Base-by-base conservation (phyloP, 2,797 vertebrate species). In the Eutrigla gurnardus region DNA sequence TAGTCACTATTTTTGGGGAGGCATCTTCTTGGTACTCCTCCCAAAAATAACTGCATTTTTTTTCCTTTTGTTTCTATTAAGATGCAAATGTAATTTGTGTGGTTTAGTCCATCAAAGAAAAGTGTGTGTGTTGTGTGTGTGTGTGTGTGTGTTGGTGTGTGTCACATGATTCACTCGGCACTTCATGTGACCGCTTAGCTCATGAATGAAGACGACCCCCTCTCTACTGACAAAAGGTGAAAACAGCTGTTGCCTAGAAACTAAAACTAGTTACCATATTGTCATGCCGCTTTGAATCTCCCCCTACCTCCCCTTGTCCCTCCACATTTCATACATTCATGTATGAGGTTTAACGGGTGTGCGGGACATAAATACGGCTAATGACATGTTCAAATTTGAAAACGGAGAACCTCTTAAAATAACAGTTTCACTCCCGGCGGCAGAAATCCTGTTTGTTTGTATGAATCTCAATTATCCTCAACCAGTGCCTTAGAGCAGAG, bases 221-320 rank as follows among this genome's bases (percentile, higher is more conserved):
- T 69, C 80, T 72, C 57, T 47, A 11, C 70, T 70, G 49, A 83
- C 82, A 86, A 79, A 73, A 78, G 75, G 62, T 81, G 78, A 65
- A 84, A 92, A 87, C 82, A 85, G 74, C 77, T 72, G 90, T 93
- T 92, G 89, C 86, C 81, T 89, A 67, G 89, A 86, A 91, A 93
- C 90, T 68, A 82, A 58, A 76, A 67, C 75, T 68, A 78, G 78
- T 88, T 82, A 75, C 70, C 82, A 87, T 84, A 84, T 80, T 88
- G 78, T 75, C 69, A 63, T 75, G 58, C 73, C 77, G 75, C 73
- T 75, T 62, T 71, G 43, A 75, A 59, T 73, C 60, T 73, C 64
- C 59, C 58, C 40, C 37, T 52, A 18, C 58, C 47, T 57, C 53
- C 50, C 14, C 18, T 17, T 43, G n/a, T 54, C 37, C 43, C 53